phyloP scores from a whole-genome alignment of 2,888 invertebrate genomes.

The Alloplasta piceator region DNA sequence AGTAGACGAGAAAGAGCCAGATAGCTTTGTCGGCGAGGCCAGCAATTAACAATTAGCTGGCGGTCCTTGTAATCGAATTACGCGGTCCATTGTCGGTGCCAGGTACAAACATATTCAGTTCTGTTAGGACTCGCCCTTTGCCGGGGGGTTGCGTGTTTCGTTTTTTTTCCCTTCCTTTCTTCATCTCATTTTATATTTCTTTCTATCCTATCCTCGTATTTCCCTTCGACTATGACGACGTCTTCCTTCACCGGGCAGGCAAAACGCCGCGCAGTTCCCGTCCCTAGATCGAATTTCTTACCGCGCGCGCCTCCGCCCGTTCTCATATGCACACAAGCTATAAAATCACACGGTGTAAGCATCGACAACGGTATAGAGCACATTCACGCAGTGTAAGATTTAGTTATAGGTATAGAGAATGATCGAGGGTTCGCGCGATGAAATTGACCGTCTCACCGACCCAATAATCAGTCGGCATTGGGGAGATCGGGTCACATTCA shows the following conservation, averaged over 20 bases:
- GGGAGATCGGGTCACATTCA: conserved; percentile 37
- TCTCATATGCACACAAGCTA: conserved; percentile 14
- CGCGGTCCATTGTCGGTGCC: conserved; percentile 81
- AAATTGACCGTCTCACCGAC: conserved; percentile 41
- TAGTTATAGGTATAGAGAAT: not conserved
- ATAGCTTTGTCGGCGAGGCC: conserved; percentile 71
- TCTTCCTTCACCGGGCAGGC: conserved; percentile 46
- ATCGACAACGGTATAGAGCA: not conserved
- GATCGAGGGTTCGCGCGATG: conserved; percentile 13
- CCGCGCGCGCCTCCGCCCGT: conserved; percentile 72
- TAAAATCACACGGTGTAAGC: conserved; percentile 1
- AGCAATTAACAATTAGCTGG: conserved; percentile 83
- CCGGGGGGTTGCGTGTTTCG: conserved; percentile 64
- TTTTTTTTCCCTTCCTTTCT: conserved; percentile 54
- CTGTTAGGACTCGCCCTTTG: conserved; percentile 69
- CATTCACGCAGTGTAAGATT: not conserved
- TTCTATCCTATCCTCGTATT: conserved; percentile 37
- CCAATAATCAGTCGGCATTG: not conserved
- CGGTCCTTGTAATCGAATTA: conserved; percentile 84
- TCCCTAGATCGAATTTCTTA: conserved; percentile 80
- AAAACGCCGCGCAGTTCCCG: conserved; percentile 57
- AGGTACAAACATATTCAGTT: conserved; percentile 83
- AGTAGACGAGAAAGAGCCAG: conserved; percentile 47
- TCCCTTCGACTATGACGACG: conserved; percentile 57
- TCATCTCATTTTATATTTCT: conserved; percentile 31